phyloP scores from a whole-genome alignment of 2,888 invertebrate species.

The Lasius platythorax region DNA sequence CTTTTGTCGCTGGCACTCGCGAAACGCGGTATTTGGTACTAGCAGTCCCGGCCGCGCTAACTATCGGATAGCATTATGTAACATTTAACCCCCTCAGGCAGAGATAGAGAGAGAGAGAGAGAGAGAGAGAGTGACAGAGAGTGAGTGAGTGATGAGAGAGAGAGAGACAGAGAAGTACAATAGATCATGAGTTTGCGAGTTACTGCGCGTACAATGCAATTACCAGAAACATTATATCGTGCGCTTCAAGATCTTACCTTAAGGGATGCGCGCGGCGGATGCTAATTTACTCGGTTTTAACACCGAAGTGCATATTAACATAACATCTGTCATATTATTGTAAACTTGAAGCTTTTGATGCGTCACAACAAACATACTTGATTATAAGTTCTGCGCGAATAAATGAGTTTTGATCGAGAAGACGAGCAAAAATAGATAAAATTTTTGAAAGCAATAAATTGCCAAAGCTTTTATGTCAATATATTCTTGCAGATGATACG shows the following conservation, averaged over 20 bases:
- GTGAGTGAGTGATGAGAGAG: too few species aligned
- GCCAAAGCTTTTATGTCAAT: neutral
- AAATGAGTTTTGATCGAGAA: neutral
- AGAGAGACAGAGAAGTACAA: constrained; percentile 21
- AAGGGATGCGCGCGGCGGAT: constrained; percentile 20
- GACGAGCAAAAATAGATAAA: neutral
- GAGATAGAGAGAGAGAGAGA: neutral
- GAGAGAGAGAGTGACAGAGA: too few species aligned
- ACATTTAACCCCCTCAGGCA: constrained; percentile 40
- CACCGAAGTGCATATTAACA: neutral
- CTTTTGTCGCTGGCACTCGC: constrained; percentile 55
- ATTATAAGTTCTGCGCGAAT: neutral
- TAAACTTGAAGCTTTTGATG: constrained; percentile 20
- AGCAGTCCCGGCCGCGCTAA: constrained; percentile 41
- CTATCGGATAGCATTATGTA: constrained; percentile 53
- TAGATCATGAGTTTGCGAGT: constrained; percentile 54
- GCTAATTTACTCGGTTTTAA: constrained; percentile 50
- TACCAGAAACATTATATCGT: constrained; percentile 56
- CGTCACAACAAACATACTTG: constrained; percentile 3
- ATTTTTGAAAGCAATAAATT: neutral
- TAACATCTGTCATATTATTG: constrained; percentile 23
- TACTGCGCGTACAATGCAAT: constrained; percentile 51
- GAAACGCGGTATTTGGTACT: constrained; percentile 51
- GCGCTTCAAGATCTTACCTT: constrained; percentile 37
- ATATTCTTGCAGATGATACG: neutral